Conservation (phyloP, 2,113 vertebrate species). For the Perca flavescens region DNA sequence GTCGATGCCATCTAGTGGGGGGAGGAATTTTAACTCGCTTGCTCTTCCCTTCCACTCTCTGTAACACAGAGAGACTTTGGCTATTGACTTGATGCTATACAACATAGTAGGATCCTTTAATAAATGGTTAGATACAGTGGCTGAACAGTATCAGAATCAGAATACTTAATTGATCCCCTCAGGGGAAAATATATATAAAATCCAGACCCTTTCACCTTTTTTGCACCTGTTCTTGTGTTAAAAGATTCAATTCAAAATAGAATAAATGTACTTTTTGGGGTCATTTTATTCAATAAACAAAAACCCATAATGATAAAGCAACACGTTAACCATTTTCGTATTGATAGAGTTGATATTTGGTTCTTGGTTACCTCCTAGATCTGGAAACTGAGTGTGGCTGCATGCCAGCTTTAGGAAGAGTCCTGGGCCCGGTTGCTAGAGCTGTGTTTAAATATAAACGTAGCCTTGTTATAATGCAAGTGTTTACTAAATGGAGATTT, state of each 20-base stretch:
- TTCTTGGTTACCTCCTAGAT: not conserved
- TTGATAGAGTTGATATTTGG: not conserved
- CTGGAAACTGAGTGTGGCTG: too few species aligned
- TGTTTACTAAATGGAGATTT: not conserved
- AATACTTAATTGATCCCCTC: too few species aligned
- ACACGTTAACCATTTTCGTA: too few species aligned
- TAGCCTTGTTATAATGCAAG: too few species aligned
- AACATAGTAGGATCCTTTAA: not conserved
- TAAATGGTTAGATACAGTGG: not conserved
- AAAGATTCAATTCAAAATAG: not conserved
- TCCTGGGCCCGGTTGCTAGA: not conserved
- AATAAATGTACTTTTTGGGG: not conserved
- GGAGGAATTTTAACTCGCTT: not conserved
- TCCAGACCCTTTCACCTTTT: not conserved
- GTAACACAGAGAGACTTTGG: not conserved
- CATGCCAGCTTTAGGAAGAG: too few species aligned
- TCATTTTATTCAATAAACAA: not conserved
- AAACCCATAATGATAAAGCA: not conserved
- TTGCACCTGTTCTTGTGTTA: not conserved
- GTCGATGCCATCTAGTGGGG: constrained; percentile 80
- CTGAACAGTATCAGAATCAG: not conserved
- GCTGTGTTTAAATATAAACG: not conserved
- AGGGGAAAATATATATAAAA: too few species aligned
- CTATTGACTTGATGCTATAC: not conserved
- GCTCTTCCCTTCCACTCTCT: not conserved